Evolutionary conservation across 1,140 invertebrate genomes (phyloP).

Genomic region (Andrena cerasifolii): DNA sequence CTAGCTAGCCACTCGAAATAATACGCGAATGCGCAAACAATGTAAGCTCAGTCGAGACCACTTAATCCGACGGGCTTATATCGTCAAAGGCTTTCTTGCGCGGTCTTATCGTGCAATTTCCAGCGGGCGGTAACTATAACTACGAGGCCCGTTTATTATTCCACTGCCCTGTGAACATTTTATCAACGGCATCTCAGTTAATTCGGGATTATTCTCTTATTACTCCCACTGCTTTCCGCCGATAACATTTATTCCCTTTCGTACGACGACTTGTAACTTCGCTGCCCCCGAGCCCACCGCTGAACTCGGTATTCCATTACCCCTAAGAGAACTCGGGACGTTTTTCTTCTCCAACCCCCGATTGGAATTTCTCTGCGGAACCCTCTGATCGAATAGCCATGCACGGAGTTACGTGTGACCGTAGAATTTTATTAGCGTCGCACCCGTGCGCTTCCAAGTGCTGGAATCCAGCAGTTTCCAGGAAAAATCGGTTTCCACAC

Average conservation of each 20-base stretch:
- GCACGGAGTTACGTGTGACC: no score
- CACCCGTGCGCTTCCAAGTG: no score
- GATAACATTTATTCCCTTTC: not conserved
- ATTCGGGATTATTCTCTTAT: conserved; percentile 36
- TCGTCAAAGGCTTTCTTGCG: conserved; percentile 55
- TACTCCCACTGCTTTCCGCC: not conserved
- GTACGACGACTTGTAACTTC: not conserved
- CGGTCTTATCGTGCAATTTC: conserved; percentile 53
- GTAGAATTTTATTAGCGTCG: no score
- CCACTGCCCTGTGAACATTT: conserved; percentile 45
- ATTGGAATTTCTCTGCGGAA: no score
- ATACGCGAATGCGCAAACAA: conserved; percentile 33
- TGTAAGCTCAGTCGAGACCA: conserved; percentile 43
- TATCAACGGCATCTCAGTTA: conserved; percentile 35
- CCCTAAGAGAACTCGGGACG: not conserved
- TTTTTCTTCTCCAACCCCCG: not conserved
- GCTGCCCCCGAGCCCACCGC: no score
- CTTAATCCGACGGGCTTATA: conserved; percentile 51
- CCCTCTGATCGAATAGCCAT: no score
- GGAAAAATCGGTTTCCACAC: no score
- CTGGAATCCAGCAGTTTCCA: no score
- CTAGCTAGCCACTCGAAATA: conserved; percentile 10
- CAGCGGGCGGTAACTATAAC: conserved; percentile 16
- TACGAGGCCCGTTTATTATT: conserved; percentile 52
- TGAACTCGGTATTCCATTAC: not conserved